These are phyloP conservation scores for Salvelinus sp. DNA, from an alignment of 2,113 vertebrate species.

Conservation along the genomic window DNA sequence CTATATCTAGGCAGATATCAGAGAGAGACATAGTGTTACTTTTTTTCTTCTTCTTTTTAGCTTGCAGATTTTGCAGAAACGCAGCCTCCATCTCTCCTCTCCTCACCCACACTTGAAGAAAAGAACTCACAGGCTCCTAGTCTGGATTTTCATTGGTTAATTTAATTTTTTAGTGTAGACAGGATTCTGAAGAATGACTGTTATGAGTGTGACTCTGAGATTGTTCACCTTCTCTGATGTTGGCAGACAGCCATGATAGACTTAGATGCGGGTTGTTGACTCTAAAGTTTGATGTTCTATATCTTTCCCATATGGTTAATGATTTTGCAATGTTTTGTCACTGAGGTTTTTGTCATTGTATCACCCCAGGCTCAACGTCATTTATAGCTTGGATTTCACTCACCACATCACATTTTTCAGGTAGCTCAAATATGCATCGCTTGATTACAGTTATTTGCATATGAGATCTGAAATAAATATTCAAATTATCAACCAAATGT, in stretches of 20 bases:
- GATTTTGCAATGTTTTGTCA: constrained; percentile 1
- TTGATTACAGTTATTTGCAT: background rate
- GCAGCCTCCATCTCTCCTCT: constrained; percentile 15
- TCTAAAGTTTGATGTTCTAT: background rate
- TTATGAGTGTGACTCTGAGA: background rate
- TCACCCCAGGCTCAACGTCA: background rate
- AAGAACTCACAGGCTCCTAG: background rate
- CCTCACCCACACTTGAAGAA: constrained; percentile 34
- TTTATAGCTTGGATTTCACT: too few species aligned
- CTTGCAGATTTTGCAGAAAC: constrained; percentile 19
- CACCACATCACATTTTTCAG: background rate
- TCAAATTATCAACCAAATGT: too few species aligned
- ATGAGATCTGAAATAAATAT: too few species aligned
- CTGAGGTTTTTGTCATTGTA: background rate
- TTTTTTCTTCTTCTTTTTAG: constrained; percentile 24
- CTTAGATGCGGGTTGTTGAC: background rate
- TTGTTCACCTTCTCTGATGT: background rate
- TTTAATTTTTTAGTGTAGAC: background rate
- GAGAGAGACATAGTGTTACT: background rate
- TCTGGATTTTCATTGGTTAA: background rate
- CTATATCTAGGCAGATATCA: constrained; percentile 21
- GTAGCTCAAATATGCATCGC: background rate
- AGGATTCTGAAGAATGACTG: background rate
- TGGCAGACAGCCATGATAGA: constrained; percentile 1
- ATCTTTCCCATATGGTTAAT: constrained; percentile 8